Conservation (phyloP, 2,888 invertebrate genomes). For the Metalampra italica region DNA sequence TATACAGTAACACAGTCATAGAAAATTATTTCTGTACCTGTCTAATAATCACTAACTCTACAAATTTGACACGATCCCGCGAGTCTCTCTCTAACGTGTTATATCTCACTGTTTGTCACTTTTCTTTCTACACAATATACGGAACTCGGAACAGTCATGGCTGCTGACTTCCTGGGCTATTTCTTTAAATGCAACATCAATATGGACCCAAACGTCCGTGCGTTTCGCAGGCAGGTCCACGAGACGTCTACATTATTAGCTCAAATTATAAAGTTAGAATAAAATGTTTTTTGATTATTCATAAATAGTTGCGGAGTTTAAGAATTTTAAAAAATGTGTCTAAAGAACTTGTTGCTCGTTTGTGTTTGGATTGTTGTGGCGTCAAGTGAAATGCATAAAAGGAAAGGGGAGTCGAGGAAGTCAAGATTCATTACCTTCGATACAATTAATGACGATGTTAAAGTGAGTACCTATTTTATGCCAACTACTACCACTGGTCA, state of each 20-base stretch:
- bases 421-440: conserved; percentile 78
- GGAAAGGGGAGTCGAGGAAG: conserved; percentile 28
- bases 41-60: conserved; percentile 19
- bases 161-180: conserved; percentile 42
- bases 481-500: too few species aligned
- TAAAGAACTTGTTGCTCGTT: conserved; percentile 23
- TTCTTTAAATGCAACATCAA: conserved; percentile 45
- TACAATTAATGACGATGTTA: conserved; percentile 70
- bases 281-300: conserved; percentile 15
- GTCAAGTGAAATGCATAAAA: conserved; percentile 25
- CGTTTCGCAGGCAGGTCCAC: conserved; percentile 36
- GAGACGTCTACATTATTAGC: conserved; percentile 10
- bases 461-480: conserved; percentile 69
- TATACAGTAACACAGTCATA: too few species aligned
- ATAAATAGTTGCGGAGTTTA: not conserved
- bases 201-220: conserved; percentile 39
- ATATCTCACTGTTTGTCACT: conserved; percentile 18
- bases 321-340: not conserved
- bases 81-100: conserved; percentile 25
- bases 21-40: too few species aligned
- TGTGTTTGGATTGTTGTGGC: conserved; percentile 26
- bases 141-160: conserved; percentile 45
- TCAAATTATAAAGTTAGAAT: conserved; percentile 3
- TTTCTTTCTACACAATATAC: conserved; percentile 51
- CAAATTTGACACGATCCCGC: conserved; percentile 6